These are phyloP conservation scores for Ctenicera cuprea DNA, from an alignment of 2,888 invertebrate species.

Conservation along the genomic window DNA sequence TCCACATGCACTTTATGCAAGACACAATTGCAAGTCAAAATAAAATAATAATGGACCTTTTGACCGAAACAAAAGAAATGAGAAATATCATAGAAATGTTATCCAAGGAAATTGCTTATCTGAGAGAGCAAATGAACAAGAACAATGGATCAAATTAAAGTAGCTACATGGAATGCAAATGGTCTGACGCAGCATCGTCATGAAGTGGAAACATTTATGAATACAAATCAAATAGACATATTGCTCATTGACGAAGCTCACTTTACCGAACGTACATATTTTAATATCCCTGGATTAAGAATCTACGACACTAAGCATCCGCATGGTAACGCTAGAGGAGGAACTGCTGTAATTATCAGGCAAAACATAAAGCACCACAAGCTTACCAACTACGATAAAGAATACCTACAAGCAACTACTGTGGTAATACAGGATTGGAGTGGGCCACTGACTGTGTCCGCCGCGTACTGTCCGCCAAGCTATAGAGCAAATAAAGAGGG, in stretches of 20 bases:
- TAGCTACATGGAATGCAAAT: background rate
- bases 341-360: constrained; percentile 43
- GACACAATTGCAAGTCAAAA: constrained; percentile 1
- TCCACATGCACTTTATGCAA: too few relatives aligned
- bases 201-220: constrained; percentile 7
- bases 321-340: constrained; percentile 36
- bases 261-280: constrained; percentile 12
- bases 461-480: constrained; percentile 28
- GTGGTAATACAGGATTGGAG: constrained; percentile 17
- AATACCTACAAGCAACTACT: constrained; percentile 9
- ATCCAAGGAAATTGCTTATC: background rate
- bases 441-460: constrained; percentile 21
- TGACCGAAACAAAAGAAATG: background rate
- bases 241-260: background rate
- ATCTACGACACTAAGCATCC: constrained; percentile 44
- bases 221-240: constrained; percentile 10
- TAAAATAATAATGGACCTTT: constrained; percentile 4
- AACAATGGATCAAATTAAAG: background rate
- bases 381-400: constrained; percentile 15
- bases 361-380: constrained; percentile 38
- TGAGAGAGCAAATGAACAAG: background rate
- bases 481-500: constrained; percentile 19
- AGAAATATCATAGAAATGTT: background rate
- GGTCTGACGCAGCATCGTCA: too few relatives aligned
- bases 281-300: too few relatives aligned